phyloP scores from a whole-genome alignment of 2,888 invertebrate genomes.

The Ornithoptera priamus region DNA sequence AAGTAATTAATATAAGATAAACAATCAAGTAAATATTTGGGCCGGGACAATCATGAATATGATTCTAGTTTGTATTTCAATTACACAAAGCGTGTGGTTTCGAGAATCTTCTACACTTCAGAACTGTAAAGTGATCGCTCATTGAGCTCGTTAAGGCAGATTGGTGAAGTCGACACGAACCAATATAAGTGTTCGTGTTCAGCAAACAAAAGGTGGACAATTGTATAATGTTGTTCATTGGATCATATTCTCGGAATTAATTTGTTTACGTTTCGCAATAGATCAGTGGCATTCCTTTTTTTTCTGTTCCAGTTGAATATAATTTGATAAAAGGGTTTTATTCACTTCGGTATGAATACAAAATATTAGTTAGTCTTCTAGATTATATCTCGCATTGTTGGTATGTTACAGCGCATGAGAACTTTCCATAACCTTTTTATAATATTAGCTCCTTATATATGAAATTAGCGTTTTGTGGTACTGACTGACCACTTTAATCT shows the following conservation, averaged over 20 bases:
- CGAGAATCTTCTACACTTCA: constrained; percentile 48
- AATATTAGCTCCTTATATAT: too few species aligned
- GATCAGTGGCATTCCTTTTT: neutral
- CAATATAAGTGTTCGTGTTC: constrained; percentile 7
- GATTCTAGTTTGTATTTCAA: constrained; percentile 10
- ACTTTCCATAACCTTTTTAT: too few species aligned
- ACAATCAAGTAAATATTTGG: neutral
- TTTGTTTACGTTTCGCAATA: constrained; percentile 11
- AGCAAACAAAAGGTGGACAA: constrained; percentile 16
- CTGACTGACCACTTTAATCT: too few species aligned
- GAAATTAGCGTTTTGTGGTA: too few species aligned
- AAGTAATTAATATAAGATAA: neutral
- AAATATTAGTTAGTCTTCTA: too few species aligned
- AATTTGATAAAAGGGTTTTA: neutral
- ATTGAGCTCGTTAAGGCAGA: constrained; percentile 64
- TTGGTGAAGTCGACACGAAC: constrained; percentile 35
- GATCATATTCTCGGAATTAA: constrained; percentile 12
- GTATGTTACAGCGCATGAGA: too few species aligned
- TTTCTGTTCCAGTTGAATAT: neutral
- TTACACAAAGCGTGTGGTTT: constrained; percentile 35
- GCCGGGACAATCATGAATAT: neutral
- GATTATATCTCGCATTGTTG: too few species aligned
- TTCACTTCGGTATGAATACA: neutral
- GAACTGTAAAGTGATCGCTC: constrained; percentile 50
- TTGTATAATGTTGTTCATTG: constrained; percentile 5